phyloP scores from a whole-genome alignment of 2,797 vertebrate genomes.

The Anas capensis region DNA sequence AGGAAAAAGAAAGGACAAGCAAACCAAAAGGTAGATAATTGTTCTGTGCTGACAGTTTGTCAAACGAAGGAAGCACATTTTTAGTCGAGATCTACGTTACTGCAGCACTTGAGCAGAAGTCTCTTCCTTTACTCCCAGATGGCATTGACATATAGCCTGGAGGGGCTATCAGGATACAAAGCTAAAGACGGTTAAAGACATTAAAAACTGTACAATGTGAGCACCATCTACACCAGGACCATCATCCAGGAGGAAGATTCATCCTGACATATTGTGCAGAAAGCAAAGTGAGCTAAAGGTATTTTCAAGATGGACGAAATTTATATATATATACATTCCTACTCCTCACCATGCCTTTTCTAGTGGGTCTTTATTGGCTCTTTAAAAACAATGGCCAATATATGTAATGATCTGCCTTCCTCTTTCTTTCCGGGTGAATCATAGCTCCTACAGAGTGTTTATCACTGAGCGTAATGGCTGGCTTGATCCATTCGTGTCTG shows the following conservation, averaged over 20 bases:
- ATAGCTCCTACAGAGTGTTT: conserved; percentile 32
- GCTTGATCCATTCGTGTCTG: not conserved
- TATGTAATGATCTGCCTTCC: conserved; percentile 48
- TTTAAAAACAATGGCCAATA: conserved; percentile 58
- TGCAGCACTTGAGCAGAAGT: conserved; percentile 14
- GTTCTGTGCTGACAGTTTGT: conserved; percentile 54
- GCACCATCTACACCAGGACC: conserved; percentile 6
- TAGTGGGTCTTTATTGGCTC: conserved; percentile 14
- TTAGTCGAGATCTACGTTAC: not conserved
- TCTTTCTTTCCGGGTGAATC: conserved; percentile 32
- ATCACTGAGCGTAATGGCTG: conserved; percentile 16
- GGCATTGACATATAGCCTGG: conserved; percentile 62
- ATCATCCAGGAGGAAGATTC: conserved; percentile 20
- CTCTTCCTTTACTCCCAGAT: conserved; percentile 58
- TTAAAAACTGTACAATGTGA: conserved; percentile 57
- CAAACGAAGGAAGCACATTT: conserved; percentile 41
- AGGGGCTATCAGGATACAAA: conserved; percentile 67
- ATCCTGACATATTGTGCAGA: conserved; percentile 22
- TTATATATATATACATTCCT: not conserved
- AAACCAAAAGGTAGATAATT: conserved; percentile 46
- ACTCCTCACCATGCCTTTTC: not conserved
- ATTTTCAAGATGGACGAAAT: conserved; percentile 25
- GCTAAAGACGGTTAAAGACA: conserved; percentile 68
- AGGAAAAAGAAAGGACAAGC: not conserved
- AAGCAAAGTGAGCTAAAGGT: not conserved